Conservation (phyloP, 2,888 invertebrate genomes). For the Hirtodrosophila alboralis region DNA sequence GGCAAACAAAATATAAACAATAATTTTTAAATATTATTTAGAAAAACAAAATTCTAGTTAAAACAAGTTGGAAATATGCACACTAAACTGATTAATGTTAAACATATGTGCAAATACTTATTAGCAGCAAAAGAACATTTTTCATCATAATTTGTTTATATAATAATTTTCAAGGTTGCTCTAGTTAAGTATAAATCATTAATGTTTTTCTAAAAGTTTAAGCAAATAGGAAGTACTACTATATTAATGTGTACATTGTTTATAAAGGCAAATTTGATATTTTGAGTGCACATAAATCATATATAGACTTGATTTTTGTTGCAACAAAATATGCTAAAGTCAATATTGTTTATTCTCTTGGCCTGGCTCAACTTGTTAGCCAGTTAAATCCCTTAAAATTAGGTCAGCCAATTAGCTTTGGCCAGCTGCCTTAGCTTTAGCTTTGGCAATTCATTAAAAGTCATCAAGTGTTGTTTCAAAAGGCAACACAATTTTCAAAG, state of each 20-base stretch:
- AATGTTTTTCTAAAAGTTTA: too few relatives aligned
- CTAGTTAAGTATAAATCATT: constrained; percentile 13
- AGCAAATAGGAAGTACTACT: too few relatives aligned
- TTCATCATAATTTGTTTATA: constrained; percentile 42
- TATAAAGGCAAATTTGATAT: too few relatives aligned
- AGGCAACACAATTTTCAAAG: constrained; percentile 34
- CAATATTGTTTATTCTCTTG: constrained; percentile 8
- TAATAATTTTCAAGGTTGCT: constrained; percentile 23
- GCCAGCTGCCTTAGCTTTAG: constrained; percentile 33
- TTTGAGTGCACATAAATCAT: too few relatives aligned
- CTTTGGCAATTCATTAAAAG: constrained; percentile 23
- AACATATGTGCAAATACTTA: constrained; percentile 12
- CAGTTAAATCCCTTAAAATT: constrained; percentile 27
- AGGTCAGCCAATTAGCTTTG: constrained; percentile 47
- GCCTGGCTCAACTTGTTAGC: constrained; percentile 13
- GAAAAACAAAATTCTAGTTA: background rate
- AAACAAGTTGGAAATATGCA: background rate
- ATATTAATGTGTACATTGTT: too few relatives aligned
- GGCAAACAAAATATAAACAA: background rate
- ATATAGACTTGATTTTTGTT: too few relatives aligned
- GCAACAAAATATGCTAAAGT: background rate
- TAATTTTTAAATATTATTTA: background rate
- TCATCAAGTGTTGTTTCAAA: constrained; percentile 32
- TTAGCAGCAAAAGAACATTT: constrained; percentile 30
- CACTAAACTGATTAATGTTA: constrained; percentile 20